Evolutionary conservation across 2,888 invertebrate species (phyloP), one percentile per base, ranked within the genome.

Genomic region (Epirrhoe tristata): DNA sequence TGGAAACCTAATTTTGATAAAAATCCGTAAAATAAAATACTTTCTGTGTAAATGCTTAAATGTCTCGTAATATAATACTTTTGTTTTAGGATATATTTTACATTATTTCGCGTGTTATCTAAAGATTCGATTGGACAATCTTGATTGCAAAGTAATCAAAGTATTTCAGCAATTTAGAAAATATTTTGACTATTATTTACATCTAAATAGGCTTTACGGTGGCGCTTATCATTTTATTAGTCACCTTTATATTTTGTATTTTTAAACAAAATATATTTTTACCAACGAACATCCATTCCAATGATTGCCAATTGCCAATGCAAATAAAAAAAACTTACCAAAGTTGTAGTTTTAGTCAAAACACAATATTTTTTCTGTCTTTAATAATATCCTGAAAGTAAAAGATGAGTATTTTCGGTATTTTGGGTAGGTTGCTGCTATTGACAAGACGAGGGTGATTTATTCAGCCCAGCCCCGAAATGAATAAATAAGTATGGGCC

Each of bases 401-500:
- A 48, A 48, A 48, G 14, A 46, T 46, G 46, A 48, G 8, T 50
- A 50, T 48, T 58, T 57, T 12, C n/a, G 24, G 17, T 14, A 14
- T 24, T 46, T 60, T 24, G 4, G 34, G 58, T 10, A 57, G 62
- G 68, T 60, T 67, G 69, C 70, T 73, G 86, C 66, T 80, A 85
- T 83, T 84, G 85, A 85, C 88, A 76, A 71, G 80, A 68, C 70
- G 61, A 52, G 68, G 68, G 74, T 86, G 87, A 89, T 89, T 88
- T 88, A 88, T 88, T 63, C 66, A 8, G 74, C 63, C 81, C 81
- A 77, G 80, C 88, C 89, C 89, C 78, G 72, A 86, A 85, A 89
- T 89, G 89, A 89, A 91, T 89, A 90, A 90, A 85, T 83, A 82
- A 88, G 67, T 70, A 48, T 16, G 16, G 78, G 73, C 24, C 77